Evolutionary conservation across 92 coral and sea anemone species (phyloP), one percentile per base, ranked within the genome.

Genomic region (Blastomussa wellsi): DNA sequence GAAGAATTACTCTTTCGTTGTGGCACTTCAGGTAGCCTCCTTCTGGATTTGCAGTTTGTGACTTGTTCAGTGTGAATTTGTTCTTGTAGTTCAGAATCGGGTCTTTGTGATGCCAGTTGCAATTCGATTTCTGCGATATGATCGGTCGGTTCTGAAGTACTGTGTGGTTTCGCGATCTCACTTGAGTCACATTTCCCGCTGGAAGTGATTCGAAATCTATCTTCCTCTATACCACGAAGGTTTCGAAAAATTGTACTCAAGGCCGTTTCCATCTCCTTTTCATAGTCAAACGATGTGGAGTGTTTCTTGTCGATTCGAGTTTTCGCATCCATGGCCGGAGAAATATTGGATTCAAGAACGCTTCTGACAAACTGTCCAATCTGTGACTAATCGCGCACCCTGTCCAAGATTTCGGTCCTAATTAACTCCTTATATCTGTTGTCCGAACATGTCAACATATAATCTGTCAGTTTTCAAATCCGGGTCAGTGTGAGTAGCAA

Each of bases 221-320:
- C 83, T 78, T 88, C 83, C 55, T 76, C 80, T 31, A 88, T 83
- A 37, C 72, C 86, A 42, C 91, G 84, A 14, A 88, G 82, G n/a
- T 88, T 88, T 39, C 41, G 71, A 78, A 88, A 88, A 62, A 88
- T 88, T 42, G 79, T 72, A 29, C 82, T 79, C 29, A 88, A 42
- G 5, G 91, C 91, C 39, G 68, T 57, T 24, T 70, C 82, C 91
- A 88, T 88, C 52, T 88, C 91, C 55, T 70, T 77, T 28, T 88
- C 91, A 48, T 82, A 88, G 52, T 85, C 88, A 69, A 77, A 59
- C 32, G 74, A 39, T 19, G 79, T 14, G 11, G 42, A 20, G n/a
- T 55, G 36, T 26, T 82, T 15, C 13, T 70, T 51, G n/a, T 38
- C 52, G 20, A 37, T 17, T 53, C 60, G 44, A 19, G 39, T 17